Evolutionary conservation across 2,113 vertebrate genomes (phyloP).

Genomic region (Xenopus laevis): DNA sequence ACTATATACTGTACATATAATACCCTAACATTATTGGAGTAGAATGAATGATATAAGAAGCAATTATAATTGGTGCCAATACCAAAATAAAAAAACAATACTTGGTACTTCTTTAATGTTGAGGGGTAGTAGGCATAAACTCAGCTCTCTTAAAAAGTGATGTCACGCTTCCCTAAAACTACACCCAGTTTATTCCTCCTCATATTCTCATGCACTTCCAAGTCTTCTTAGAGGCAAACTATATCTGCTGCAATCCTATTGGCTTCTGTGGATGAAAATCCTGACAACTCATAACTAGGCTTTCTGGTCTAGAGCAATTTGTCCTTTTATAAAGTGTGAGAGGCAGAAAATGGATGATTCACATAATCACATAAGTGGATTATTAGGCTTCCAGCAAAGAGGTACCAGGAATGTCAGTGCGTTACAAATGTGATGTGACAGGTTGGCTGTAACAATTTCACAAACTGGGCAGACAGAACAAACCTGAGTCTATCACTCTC

Average conservation of each 20-base stretch:
- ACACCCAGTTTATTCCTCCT: too few relatives aligned
- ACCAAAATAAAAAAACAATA: too few relatives aligned
- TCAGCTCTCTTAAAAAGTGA: too few relatives aligned
- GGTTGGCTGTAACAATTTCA: not conserved
- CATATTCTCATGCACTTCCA: too few relatives aligned
- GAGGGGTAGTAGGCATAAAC: too few relatives aligned
- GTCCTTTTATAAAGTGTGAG: not conserved
- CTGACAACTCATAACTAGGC: not conserved
- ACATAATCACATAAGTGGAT: conserved; percentile 4
- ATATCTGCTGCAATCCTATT: not conserved
- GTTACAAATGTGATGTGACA: not conserved
- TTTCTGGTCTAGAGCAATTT: not conserved
- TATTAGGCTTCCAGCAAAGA: not conserved
- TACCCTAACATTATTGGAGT: too few relatives aligned
- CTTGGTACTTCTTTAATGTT: too few relatives aligned
- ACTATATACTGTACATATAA: too few relatives aligned
- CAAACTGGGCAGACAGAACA: not conserved
- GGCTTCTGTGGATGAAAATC: not conserved
- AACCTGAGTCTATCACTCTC: too few relatives aligned
- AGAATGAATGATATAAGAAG: too few relatives aligned
- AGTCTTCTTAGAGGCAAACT: not conserved
- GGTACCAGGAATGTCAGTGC: not conserved
- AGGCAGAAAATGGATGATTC: not conserved
- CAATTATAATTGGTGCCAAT: too few relatives aligned
- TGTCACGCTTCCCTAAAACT: too few relatives aligned